A percentile compares a stretch with the other conserved stretches of the same genome.
Evolutionary conservation across 2,888 invertebrate genomes (phyloP).

Genomic region (Ecdyonurus torrentis): DNA sequence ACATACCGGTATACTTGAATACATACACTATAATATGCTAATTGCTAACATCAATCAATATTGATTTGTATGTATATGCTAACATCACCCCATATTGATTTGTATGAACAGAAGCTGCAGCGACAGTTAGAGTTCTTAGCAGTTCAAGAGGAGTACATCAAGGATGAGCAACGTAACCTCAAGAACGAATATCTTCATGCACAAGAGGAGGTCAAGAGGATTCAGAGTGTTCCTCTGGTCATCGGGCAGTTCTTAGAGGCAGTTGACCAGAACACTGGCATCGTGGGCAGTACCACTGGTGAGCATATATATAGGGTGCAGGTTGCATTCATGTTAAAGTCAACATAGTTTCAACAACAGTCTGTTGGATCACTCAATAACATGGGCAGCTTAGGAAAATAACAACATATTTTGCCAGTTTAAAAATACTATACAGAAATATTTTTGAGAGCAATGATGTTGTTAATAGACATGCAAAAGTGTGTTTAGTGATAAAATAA

Average conservation of each 20-base stretch:
- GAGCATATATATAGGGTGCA: constrained; percentile 7
- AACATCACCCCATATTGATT: not conserved
- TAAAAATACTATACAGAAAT: too few relatives aligned
- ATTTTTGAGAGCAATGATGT: too few relatives aligned
- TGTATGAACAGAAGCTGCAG: constrained; percentile 64
- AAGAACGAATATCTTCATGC: constrained; percentile 99
- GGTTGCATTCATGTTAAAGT: not conserved
- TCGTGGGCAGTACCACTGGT: constrained; percentile 93
- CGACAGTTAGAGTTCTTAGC: constrained; percentile 92
- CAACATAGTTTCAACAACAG: not conserved
- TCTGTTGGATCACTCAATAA: too few relatives aligned
- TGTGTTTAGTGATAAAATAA: too few relatives aligned
- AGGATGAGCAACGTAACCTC: constrained; percentile 95
- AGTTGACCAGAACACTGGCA: constrained; percentile 98
- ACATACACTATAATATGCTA: too few relatives aligned
- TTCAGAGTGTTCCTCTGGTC: constrained; percentile 96
- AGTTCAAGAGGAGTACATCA: constrained; percentile 98
- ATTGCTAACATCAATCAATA: too few relatives aligned
- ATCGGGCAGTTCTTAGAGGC: constrained; percentile 99
- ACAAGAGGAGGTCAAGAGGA: constrained; percentile 94
- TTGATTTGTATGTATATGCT: too few relatives aligned
- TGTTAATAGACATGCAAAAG: too few relatives aligned
- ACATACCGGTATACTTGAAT: too few relatives aligned
- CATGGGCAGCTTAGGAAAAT: too few relatives aligned
- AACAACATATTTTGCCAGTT: too few relatives aligned